These are phyloP conservation scores for Macrotis lagotis DNA, from an alignment of 2,113 vertebrate species.

Conservation along the genomic window DNA sequence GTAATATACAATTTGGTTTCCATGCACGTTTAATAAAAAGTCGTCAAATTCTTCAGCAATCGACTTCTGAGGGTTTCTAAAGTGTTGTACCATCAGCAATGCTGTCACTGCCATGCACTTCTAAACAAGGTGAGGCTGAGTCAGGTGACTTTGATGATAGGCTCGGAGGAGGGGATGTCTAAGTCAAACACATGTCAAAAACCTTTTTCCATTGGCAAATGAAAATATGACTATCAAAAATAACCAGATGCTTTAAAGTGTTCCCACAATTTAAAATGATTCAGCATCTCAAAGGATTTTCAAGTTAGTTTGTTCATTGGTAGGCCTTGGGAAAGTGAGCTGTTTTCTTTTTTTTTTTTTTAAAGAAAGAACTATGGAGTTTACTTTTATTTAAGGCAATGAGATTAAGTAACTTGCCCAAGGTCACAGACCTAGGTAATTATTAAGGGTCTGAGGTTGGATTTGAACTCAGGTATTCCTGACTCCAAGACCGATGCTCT, in stretches of 20 bases:
- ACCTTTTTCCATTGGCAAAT: background rate
- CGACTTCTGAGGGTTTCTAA: background rate
- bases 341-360: no score
- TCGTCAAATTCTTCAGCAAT: background rate
- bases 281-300: slow-evolving; percentile 24
- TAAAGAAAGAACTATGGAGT: no score
- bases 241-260: slow-evolving; percentile 9
- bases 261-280: slow-evolving; percentile 24
- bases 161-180: slow-evolving; percentile 7
- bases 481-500: no score
- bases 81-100: background rate
- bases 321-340: slow-evolving; percentile 1
- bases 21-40: slow-evolving; percentile 5
- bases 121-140: slow-evolving; percentile 21
- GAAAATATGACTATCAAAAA: slow-evolving; percentile 15
- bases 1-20: slow-evolving; percentile 19
- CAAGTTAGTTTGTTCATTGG: slow-evolving; percentile 21
- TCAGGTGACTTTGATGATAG: background rate
- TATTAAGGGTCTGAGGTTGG: no score
- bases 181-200: slow-evolving; percentile 12
- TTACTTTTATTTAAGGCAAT: no score
- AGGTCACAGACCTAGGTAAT: no score
- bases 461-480: no score
- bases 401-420: no score
- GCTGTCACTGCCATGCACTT: background rate